A percentile compares a stretch with the other conserved stretches of the same genome.
phyloP scores from a whole-genome alignment of 2,797 vertebrate species.

The Carapus acus region DNA sequence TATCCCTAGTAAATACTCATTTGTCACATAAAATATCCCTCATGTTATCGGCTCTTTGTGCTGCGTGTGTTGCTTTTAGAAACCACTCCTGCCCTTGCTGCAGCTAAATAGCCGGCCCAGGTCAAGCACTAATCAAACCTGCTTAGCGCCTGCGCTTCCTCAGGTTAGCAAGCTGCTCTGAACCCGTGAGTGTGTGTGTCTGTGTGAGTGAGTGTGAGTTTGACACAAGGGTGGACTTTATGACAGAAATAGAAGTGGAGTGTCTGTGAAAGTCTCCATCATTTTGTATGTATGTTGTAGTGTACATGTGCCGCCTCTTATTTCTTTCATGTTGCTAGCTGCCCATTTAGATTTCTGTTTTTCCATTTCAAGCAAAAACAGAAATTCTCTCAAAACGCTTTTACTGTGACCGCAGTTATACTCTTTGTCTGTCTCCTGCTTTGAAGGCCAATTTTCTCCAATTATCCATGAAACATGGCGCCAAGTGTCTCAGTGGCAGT shows the following conservation, averaged over 20 bases:
- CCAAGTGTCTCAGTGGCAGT: constrained; percentile 27
- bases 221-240: no score
- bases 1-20: constrained; percentile 6
- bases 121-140: constrained; percentile 80
- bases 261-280: neutral
- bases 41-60: constrained; percentile 53
- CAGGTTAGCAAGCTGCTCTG: constrained; percentile 79
- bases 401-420: constrained; percentile 36
- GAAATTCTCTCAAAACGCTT: constrained; percentile 28
- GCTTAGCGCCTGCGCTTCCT: constrained; percentile 72
- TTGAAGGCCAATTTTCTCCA: constrained; percentile 29
- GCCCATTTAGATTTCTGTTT: constrained; percentile 5
- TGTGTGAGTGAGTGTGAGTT: constrained; percentile 4
- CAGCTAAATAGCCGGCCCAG: constrained; percentile 75
- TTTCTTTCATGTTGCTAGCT: no score
- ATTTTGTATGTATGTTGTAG: neutral
- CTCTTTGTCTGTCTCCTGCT: constrained; percentile 35
- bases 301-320: neutral
- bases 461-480: constrained; percentile 33
- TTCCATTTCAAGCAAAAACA: constrained; percentile 4
- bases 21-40: constrained; percentile 33
- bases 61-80: constrained; percentile 82
- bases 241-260: no score
- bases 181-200: neutral
- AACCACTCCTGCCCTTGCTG: constrained; percentile 75